These are phyloP conservation scores for Dromaius novaehollandiae DNA, from an alignment of 2,113 vertebrate species.

Conservation along the genomic window DNA sequence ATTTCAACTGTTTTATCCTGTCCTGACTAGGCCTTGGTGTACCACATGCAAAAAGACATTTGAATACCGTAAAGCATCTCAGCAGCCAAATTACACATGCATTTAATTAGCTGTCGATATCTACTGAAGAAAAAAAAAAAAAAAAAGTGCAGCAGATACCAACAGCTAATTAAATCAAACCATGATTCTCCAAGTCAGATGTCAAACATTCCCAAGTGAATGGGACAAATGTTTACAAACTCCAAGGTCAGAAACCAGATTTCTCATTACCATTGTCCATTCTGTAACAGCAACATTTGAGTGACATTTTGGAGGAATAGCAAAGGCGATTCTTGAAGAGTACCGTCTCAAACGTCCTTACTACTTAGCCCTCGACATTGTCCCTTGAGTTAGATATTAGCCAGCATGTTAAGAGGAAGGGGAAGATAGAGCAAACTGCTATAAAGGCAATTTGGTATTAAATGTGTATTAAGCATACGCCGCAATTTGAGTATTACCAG, in stretches of 20 bases:
- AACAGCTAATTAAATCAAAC: background rate
- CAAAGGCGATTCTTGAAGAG: background rate
- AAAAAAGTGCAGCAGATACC: fast-evolving
- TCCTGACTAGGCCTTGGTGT: background rate
- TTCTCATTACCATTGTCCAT: background rate
- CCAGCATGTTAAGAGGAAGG: background rate
- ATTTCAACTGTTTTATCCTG: background rate
- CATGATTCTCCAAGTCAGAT: fast-evolving
- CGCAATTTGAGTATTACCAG: background rate
- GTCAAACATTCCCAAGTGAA: background rate
- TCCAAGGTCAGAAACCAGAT: background rate
- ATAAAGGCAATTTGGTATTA: background rate
- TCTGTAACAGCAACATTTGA: background rate
- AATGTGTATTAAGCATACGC: background rate
- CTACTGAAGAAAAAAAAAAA: background rate
- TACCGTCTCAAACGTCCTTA: background rate
- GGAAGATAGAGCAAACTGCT: background rate
- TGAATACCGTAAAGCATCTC: background rate
- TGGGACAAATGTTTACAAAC: background rate
- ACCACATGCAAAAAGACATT: background rate
- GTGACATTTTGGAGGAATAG: background rate
- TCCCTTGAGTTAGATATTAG: background rate
- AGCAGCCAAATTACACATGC: background rate
- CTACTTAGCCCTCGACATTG: background rate
- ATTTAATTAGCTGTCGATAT: too few relatives aligned